Conservation (phyloP, 2,797 vertebrate genomes). For the Diglossa cyanea region DNA sequence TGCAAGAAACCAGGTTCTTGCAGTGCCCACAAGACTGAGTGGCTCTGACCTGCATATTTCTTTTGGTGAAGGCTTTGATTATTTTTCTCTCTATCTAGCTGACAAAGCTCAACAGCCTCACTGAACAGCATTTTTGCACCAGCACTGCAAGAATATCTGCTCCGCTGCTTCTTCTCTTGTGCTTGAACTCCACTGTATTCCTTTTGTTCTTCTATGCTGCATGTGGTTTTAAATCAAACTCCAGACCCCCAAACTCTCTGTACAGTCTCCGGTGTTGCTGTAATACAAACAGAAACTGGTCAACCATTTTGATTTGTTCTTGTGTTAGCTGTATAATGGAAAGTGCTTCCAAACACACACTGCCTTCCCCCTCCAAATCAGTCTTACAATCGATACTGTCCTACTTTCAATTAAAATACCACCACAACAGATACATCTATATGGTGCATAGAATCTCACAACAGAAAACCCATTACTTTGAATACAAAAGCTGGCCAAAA, state of each 20-base stretch:
- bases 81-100: not conserved
- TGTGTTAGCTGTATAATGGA: not conserved
- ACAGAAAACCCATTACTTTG: not conserved
- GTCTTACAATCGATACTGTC: not conserved
- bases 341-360: not conserved
- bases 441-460: not conserved
- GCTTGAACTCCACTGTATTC: not conserved
- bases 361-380: not conserved
- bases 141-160: not conserved
- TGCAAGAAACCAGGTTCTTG: not conserved
- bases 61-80: not conserved
- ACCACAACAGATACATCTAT: not conserved
- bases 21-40: not conserved
- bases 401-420: not conserved
- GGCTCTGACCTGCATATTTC: not conserved
- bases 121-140: not conserved
- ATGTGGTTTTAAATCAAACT: not conserved
- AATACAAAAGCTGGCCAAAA: constrained; percentile 12
- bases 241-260: not conserved
- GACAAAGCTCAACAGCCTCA: not conserved
- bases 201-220: not conserved
- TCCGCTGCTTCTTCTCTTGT: not conserved
- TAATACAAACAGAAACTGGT: not conserved
- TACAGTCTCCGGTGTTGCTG: not conserved
- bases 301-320: not conserved